Conservation (phyloP, 2,113 vertebrate species). For the Taxidea taxus region DNA sequence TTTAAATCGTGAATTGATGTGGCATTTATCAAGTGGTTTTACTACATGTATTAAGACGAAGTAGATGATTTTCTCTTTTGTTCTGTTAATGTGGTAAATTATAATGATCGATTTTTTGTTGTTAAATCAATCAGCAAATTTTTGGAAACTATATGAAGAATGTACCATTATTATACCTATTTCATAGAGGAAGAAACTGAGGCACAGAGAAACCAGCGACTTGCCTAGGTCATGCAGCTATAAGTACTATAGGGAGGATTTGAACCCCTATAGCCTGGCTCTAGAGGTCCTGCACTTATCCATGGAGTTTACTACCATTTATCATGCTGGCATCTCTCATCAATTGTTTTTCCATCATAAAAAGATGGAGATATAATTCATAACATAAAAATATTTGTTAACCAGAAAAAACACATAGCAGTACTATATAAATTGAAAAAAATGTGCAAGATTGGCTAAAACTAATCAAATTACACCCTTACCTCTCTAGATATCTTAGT, state of each 20-base stretch:
- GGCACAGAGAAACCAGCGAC: not conserved
- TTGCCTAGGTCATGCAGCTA: not conserved
- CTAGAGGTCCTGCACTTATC: not conserved
- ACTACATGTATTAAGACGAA: not conserved
- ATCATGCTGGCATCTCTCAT: not conserved
- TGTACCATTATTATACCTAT: not conserved
- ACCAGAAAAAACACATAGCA: not conserved
- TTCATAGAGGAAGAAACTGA: not conserved
- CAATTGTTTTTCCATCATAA: not conserved
- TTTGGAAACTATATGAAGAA: not conserved
- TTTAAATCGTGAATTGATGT: not conserved
- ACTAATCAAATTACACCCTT: not conserved
- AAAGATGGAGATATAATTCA: not conserved
- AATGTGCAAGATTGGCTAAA: not conserved
- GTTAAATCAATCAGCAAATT: not conserved
- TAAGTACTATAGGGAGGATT: not conserved
- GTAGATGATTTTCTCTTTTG: not conserved
- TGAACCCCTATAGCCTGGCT: not conserved
- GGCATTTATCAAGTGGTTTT: constrained; percentile 21
- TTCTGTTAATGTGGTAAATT: not conserved
- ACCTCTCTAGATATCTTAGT: not conserved
- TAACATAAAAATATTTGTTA: not conserved
- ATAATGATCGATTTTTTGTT: not conserved
- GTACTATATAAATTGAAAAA: not conserved
- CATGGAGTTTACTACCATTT: not conserved